Percentiles rank a stretch among this genome's conserved stretches.
Conservation (phyloP, 2,888 invertebrate genomes). For the Aspidapion aeneum region DNA sequence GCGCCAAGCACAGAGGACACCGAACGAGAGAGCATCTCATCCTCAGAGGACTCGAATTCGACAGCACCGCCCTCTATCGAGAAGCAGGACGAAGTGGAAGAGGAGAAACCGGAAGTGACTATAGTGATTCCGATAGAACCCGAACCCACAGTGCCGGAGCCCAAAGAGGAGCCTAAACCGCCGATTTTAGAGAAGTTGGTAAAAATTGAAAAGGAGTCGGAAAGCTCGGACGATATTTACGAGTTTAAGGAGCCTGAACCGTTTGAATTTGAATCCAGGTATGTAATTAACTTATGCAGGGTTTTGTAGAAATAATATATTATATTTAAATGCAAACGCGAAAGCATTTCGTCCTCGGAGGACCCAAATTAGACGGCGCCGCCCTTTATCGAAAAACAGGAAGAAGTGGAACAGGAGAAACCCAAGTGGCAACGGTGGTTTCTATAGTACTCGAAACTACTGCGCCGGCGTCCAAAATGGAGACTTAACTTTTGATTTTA, state of each 20-base stretch:
- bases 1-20: constrained; percentile 32
- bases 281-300: too few species aligned
- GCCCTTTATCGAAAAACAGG: constrained; percentile 20
- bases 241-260: constrained; percentile 89
- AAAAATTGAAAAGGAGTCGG: constrained; percentile 30
- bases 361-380: constrained; percentile 27
- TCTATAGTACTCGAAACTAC: neutral
- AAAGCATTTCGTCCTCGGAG: constrained; percentile 38
- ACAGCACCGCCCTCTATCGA: constrained; percentile 12
- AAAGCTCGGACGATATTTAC: constrained; percentile 63
- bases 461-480: constrained; percentile 1
- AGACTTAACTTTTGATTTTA: neutral
- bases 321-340: too few species aligned
- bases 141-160: neutral
- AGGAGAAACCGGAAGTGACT: constrained; percentile 23
- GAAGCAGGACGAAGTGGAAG: constrained; percentile 25
- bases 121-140: too few species aligned
- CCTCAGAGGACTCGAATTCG: constrained; percentile 36
- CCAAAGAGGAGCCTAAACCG: constrained; percentile 6
- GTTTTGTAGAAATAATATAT: too few species aligned
- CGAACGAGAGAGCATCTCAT: constrained; percentile 39
- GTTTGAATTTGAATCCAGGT: constrained; percentile 67
- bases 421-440: constrained; percentile 25
- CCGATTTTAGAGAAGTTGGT: constrained; percentile 26
- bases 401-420: constrained; percentile 20